These are phyloP conservation scores for Drosophila recens DNA, from an alignment of 2,888 invertebrate species.

Conservation along the genomic window DNA sequence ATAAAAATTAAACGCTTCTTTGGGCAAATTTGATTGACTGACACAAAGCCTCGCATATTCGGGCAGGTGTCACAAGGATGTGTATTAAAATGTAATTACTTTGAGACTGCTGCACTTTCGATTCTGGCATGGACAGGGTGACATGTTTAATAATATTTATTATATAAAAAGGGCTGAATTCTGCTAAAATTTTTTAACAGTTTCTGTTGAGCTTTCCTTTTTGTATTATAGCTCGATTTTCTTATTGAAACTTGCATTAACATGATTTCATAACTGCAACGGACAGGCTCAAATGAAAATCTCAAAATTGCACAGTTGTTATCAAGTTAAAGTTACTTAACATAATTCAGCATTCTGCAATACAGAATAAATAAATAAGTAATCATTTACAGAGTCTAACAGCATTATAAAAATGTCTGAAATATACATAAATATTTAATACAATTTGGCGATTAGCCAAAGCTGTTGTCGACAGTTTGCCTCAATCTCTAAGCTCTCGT, in stretches of 20 bases:
- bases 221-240: no score
- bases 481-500: slow-evolving; percentile 39
- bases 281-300: not conserved
- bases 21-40: slow-evolving; percentile 67
- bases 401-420: slow-evolving; percentile 3
- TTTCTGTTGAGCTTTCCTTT: no score
- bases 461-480: slow-evolving; percentile 20
- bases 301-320: not conserved
- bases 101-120: no score
- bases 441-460: slow-evolving; percentile 25
- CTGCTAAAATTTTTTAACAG: no score
- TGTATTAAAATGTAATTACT: slow-evolving; percentile 5
- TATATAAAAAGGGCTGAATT: no score
- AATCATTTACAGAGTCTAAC: slow-evolving; percentile 5
- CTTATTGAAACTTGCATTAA: not conserved
- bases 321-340: not conserved
- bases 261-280: not conserved
- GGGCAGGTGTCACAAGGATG: slow-evolving; percentile 57
- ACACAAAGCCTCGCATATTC: slow-evolving; percentile 50
- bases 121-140: no score
- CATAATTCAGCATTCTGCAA: no score
- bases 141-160: not conserved
- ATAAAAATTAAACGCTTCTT: slow-evolving; percentile 72
- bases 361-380: not conserved
- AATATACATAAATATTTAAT: slow-evolving; percentile 9